These are phyloP conservation scores for Cydia strobilella DNA, from an alignment of 1,140 invertebrate genomes.

Conservation along the genomic window DNA sequence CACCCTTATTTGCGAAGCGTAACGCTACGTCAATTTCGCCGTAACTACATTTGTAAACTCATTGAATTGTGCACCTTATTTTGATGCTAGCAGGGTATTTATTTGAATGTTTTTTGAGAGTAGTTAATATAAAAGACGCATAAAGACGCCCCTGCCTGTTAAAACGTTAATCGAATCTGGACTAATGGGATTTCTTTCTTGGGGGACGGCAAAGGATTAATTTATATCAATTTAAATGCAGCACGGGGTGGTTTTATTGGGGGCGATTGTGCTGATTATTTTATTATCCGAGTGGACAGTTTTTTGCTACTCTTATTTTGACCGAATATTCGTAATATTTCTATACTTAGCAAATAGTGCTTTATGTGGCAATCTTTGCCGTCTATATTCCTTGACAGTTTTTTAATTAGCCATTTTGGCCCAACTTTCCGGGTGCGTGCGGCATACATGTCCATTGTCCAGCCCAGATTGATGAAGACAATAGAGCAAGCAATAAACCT, in stretches of 20 bases:
- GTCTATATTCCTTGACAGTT: too few species aligned
- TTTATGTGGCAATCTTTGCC: too few species aligned
- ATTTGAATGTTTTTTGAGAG: not conserved
- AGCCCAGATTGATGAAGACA: too few species aligned
- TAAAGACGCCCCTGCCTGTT: conserved; percentile 43
- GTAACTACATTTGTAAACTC: not conserved
- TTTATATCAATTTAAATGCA: conserved; percentile 79
- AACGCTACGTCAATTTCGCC: not conserved
- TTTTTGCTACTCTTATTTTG: not conserved
- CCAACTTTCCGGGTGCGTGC: too few species aligned
- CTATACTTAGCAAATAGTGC: too few species aligned
- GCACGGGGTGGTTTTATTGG: conserved; percentile 53
- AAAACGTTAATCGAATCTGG: conserved; percentile 78
- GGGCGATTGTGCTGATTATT: conserved; percentile 12
- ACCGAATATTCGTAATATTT: too few species aligned
- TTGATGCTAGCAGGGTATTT: not conserved
- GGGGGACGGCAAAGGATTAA: conserved; percentile 78
- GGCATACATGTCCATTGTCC: too few species aligned
- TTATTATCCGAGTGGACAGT: conserved; percentile 27
- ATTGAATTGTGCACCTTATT: not conserved
- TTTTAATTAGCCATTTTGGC: too few species aligned
- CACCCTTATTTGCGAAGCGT: conserved; percentile 24
- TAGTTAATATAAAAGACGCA: not conserved
- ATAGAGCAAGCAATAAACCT: too few species aligned
- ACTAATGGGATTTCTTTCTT: conserved; percentile 79